A percentile compares a stretch with the other conserved stretches of the same genome.
These are phyloP conservation scores for Hemistola chrysoprasaria DNA, from an alignment of 2,888 invertebrate genomes.

Conservation along the genomic window DNA sequence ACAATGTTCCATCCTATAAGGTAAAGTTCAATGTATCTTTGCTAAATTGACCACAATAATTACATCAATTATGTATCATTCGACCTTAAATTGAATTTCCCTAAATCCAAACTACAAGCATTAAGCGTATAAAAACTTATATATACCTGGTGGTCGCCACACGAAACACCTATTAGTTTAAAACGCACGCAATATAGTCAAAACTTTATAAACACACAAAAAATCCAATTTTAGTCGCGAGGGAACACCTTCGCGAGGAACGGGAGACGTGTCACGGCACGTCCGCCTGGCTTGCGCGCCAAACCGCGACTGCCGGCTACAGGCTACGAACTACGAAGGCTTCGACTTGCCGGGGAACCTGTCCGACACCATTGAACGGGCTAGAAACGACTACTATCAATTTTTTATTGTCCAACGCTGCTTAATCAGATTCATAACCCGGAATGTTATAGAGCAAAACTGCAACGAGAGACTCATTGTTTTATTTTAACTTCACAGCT, in stretches of 20 bases:
- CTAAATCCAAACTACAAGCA: conserved; percentile 16
- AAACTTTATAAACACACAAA: conserved; percentile 41
- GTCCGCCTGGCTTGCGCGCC: conserved; percentile 52
- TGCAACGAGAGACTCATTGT: conserved; percentile 12
- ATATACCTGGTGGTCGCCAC: conserved; percentile 44
- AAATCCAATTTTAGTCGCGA: conserved; percentile 38
- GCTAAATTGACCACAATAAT: background rate
- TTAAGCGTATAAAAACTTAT: conserved; percentile 25
- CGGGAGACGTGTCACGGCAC: conserved; percentile 25
- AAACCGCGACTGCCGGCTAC: conserved; percentile 54
- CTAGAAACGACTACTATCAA: conserved; percentile 10
- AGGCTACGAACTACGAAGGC: conserved; percentile 19
- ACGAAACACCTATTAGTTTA: conserved; percentile 35
- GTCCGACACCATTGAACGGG: conserved; percentile 12
- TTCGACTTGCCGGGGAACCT: conserved; percentile 26
- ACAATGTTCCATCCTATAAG: no score
- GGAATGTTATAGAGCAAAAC: conserved; percentile 1
- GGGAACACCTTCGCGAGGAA: conserved; percentile 9
- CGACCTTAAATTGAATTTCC: conserved; percentile 19
- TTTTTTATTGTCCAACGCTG: conserved; percentile 19
- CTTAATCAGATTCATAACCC: conserved; percentile 6
- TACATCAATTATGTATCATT: conserved; percentile 5
- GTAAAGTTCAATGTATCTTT: background rate
- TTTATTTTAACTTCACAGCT: conserved; percentile 2
- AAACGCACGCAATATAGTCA: conserved; percentile 43